Evolutionary conservation across 1,140 invertebrate genomes (phyloP), one percentile per base, ranked within the genome.

Genomic region (Macrocentrus cingulum): DNA sequence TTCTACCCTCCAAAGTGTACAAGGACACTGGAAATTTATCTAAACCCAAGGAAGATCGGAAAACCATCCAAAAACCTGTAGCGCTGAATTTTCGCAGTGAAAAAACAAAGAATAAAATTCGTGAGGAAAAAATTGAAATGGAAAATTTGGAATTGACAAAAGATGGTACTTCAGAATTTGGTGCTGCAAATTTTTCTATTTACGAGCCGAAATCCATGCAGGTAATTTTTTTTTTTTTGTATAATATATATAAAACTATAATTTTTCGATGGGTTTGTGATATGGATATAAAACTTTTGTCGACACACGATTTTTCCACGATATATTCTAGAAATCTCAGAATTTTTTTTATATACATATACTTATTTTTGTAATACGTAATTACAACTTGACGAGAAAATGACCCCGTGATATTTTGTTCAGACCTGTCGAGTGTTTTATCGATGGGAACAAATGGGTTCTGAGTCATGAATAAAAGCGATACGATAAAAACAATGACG

Each of bases 171-270:
- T 92, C 51, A 37, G 87, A 91, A 70, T 94, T 91, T 75, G 91
- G 91, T 1, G 86, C 85, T 0, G 86, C 87, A 56, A 90, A 88
- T 11, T 85, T 91, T 56, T 77, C 81, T 2, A 87, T 92, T 55
- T 91, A 93, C 74, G 88, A 92, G 66, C 89, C 90, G 0, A 87
- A 90, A 61, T 93, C 91, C 72, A 69, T 91, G 50, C 81, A 90
- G 76, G 92, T 91, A 39, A 39, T 39, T 39, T n/a, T 11, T 39
- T 15, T n/a, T n/a, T n/a, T n/a, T n/a, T n/a, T n/a, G n/a, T n/a
- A n/a, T n/a, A n/a, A n/a, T n/a, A n/a, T n/a, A n/a, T n/a, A n/a
- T n/a, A n/a, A n/a, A n/a, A n/a, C n/a, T n/a, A n/a, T n/a, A n/a
- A n/a, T n/a, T n/a, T n/a, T n/a, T n/a, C n/a, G n/a, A n/a, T n/a